Percentiles rank a stretch among this genome's conserved stretches.
Conservation (phyloP, 35 echinoderm and acorn worm species). For the Apostichopus japonicus region DNA sequence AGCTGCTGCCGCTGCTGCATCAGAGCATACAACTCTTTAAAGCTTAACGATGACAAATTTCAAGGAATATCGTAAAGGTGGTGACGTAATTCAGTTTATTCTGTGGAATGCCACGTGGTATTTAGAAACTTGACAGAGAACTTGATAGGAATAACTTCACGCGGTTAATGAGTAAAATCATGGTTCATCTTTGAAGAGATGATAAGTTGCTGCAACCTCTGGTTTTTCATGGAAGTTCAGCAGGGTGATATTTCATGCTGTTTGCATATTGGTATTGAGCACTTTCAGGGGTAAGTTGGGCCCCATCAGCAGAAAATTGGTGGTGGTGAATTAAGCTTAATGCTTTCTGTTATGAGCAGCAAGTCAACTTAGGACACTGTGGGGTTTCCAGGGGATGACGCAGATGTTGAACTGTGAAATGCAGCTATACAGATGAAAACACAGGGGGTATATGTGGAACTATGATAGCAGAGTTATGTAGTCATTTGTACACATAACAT, state of each 20-base stretch:
- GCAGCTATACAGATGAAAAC: background rate
- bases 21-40: background rate
- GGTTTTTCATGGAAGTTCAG: background rate
- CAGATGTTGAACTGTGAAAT: background rate
- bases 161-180: background rate
- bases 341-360: background rate
- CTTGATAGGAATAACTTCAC: background rate
- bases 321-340: background rate
- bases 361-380: background rate
- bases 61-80: background rate
- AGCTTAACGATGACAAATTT: slow-evolving; percentile 35
- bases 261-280: background rate
- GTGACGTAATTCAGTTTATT: background rate
- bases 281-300: background rate
- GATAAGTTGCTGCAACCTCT: background rate
- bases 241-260: background rate
- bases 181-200: background rate
- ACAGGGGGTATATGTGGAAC: background rate
- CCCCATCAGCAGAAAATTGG: background rate
- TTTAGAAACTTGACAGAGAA: slow-evolving; percentile 30
- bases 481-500: background rate
- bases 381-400: background rate
- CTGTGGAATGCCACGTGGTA: background rate
- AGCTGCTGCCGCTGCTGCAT: background rate
- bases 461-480: background rate